Evolutionary conservation across 2,888 invertebrate genomes (phyloP).

Genomic region (Eubasilissa splendida): DNA sequence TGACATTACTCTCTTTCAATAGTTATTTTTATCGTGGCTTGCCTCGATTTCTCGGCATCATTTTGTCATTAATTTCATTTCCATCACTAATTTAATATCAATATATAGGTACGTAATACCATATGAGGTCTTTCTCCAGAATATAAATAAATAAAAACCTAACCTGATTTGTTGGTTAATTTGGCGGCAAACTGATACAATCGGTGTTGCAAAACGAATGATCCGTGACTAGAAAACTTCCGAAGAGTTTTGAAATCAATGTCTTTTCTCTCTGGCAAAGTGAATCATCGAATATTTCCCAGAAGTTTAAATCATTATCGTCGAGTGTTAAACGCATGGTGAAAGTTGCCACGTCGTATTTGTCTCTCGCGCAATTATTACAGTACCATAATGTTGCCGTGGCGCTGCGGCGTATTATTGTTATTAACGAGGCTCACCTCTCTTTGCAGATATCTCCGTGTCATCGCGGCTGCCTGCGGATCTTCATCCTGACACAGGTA

Average conservation of each 20-base stretch:
- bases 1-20: no score
- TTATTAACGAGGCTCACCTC: slow-evolving; percentile 28
- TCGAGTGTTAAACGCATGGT: slow-evolving; percentile 3
- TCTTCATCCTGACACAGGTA: slow-evolving; percentile 58
- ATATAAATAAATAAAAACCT: no score
- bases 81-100: no score
- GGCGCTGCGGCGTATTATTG: slow-evolving; percentile 14
- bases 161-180: no score
- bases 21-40: no score
- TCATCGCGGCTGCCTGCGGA: slow-evolving; percentile 57
- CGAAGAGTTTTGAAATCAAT: slow-evolving; percentile 7
- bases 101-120: no score
- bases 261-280: slow-evolving; percentile 3
- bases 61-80: no score
- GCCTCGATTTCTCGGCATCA: no score
- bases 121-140: no score
- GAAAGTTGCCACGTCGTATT: slow-evolving; percentile 17
- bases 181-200: no score
- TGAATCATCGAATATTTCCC: slow-evolving; percentile 25
- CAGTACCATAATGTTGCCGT: slow-evolving; percentile 15
- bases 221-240: neutral
- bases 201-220: no score
- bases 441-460: slow-evolving; percentile 55
- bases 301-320: slow-evolving; percentile 14
- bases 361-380: neutral